Percentiles rank a stretch among this genome's conserved stretches.
phyloP scores from a whole-genome alignment of 1,140 invertebrate species.

The Sycobia sp. region DNA sequence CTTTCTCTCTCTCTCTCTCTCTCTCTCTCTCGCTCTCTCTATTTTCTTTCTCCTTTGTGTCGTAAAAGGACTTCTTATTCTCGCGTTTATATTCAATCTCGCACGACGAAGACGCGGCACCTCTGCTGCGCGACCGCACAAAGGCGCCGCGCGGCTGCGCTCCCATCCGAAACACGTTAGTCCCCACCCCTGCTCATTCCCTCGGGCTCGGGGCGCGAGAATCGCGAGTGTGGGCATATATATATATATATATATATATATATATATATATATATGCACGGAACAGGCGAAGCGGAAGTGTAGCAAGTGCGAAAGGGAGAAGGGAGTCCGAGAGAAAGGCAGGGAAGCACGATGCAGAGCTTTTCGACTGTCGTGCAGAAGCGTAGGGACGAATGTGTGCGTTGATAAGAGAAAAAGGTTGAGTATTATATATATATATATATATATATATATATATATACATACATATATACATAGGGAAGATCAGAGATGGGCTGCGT shows the following conservation, averaged over 20 bases:
- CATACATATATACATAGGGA: no score
- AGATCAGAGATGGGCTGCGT: no score
- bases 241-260: neutral
- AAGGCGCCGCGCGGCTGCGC: constrained; percentile 36
- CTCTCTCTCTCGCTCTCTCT: no score
- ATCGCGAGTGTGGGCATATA: neutral
- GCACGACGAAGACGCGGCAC: constrained; percentile 25
- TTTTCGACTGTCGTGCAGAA: no score
- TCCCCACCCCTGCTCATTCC: constrained; percentile 3
- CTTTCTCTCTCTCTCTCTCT: no score
- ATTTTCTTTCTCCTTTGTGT: constrained; percentile 44
- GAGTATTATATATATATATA: no score
- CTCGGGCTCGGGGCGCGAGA: constrained; percentile 19
- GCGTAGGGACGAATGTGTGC: no score
- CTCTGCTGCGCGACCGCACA: constrained; percentile 39
- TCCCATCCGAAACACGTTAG: constrained; percentile 58
- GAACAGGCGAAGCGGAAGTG: neutral
- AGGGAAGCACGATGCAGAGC: no score
- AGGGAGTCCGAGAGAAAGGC: no score
- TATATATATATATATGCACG: neutral
- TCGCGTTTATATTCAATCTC: constrained; percentile 62
- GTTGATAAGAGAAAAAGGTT: no score
- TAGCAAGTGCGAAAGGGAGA: no score
- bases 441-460: no score
- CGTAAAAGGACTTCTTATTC: constrained; percentile 61